phyloP scores from a whole-genome alignment of 35 echinoderm and acorn worm species.

The Anneissia japonica region DNA sequence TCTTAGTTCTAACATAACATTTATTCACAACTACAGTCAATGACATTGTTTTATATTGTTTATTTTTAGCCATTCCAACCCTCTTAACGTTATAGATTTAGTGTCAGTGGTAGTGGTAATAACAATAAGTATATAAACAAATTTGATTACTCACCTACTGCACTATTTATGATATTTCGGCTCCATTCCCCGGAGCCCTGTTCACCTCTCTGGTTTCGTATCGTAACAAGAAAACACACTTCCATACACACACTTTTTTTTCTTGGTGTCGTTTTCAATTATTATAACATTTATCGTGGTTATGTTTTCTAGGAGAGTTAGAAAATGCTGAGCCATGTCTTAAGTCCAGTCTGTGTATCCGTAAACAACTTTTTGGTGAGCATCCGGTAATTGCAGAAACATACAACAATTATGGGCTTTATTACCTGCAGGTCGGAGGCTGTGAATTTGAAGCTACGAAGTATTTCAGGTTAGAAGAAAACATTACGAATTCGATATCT shows the following conservation, averaged over 20 bases:
- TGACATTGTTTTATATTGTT: no score
- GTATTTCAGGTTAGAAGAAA: background rate
- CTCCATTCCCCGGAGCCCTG: no score
- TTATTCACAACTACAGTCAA: no score
- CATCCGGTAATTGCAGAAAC: background rate
- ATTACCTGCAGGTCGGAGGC: background rate
- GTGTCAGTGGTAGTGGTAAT: no score
- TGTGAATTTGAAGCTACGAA: background rate
- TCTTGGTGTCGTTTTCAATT: background rate
- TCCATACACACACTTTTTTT: background rate
- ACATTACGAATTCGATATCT: background rate
- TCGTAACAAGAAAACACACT: no score
- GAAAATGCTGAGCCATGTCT: background rate
- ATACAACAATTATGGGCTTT: slow-evolving; percentile 4
- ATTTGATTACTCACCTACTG: no score
- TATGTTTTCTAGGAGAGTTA: background rate
- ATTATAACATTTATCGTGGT: background rate
- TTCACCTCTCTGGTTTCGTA: no score
- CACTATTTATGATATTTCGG: no score
- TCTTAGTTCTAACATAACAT: no score
- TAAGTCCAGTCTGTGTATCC: background rate
- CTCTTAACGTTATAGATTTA: no score
- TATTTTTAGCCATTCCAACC: no score
- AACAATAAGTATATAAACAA: no score
- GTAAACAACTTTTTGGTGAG: background rate